Base-by-base conservation (phyloP, 2,797 vertebrate genomes). In the Austrolebias charrua region DNA sequence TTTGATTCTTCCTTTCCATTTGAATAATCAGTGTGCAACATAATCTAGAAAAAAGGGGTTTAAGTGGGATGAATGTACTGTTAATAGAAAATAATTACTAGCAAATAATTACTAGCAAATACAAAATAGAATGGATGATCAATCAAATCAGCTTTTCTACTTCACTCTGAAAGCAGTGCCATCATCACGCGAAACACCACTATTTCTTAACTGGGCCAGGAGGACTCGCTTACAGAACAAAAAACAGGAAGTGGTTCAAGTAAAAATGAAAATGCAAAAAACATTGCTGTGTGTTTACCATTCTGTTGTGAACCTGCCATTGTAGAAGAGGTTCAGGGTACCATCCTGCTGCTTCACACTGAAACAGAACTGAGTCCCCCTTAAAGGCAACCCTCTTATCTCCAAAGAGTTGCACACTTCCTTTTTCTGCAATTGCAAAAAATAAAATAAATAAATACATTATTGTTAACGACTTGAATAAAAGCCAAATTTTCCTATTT, bases 291-390 rank as follows among this genome's bases (percentile, higher is more conserved):
- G 24, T 7, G 33, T 55, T 81, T 76, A 90, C 88, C 85, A 79
- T 19, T 63, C 75, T 85, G 50, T 79, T 72, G 29, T 91, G 84
- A 73, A 93, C 52, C 51, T 87, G 79, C 96, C 96, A 97, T 42
- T 82, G 73, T 54, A 97, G 83, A 15, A 62, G 62, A 15, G 95
- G 95, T 69, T 80, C 64, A 1, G 94, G 94, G 72, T 52, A 71
- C 95, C 96, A 97, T 85, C 92, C 93, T 42, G 47, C 43, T 7
- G 93, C 95, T 72, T 63, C 82, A 56, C 95, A 96, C 79, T 91
- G 81, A 86, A 96, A 91, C 52, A 77, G 79, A 69, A 93, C 49
- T 14, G 77, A 76, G 15, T 88, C 49, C 8, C 93, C 93, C 67
- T 90, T 84, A 56, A 68, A 76, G 71, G 90, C 92, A 42, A 90